Percentiles rank a stretch among this genome's conserved stretches.
phyloP scores from a whole-genome alignment of 2,113 vertebrate species.

The Tinamus guttatus region DNA sequence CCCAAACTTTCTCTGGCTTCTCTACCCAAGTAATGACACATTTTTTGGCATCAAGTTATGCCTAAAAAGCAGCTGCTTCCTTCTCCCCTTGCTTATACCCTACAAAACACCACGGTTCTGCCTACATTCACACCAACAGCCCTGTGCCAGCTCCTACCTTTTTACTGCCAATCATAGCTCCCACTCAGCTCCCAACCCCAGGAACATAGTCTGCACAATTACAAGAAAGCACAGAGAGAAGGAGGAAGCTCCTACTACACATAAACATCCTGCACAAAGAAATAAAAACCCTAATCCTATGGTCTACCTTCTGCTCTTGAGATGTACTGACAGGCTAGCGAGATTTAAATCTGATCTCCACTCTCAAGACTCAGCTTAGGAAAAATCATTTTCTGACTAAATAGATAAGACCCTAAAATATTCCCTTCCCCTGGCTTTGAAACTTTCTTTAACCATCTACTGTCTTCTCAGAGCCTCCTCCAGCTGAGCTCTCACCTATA shows the following conservation, averaged over 20 bases:
- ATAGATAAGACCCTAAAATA: not conserved
- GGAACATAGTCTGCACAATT: not conserved
- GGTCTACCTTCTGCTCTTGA: not conserved
- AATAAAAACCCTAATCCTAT: not conserved
- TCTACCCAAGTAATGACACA: not conserved
- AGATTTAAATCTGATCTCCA: no score
- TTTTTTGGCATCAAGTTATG: not conserved
- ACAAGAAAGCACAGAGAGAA: not conserved
- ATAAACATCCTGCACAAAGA: not conserved
- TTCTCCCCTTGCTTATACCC: not conserved
- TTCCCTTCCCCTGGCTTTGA: not conserved
- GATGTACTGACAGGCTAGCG: not conserved
- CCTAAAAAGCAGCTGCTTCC: not conserved
- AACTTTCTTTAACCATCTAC: not conserved
- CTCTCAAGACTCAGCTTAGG: no score
- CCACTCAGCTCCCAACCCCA: not conserved
- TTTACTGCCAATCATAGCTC: not conserved
- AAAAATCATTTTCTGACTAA: no score
- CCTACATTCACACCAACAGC: not conserved
- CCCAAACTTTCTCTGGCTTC: not conserved
- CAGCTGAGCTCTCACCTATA: not conserved
- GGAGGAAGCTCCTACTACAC: not conserved
- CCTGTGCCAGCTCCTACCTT: not conserved
- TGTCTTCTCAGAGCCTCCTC: not conserved
- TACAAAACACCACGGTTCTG: not conserved